phyloP scores from a whole-genome alignment of 2,888 invertebrate genomes.

The Scrobipalpa atriplicella region DNA sequence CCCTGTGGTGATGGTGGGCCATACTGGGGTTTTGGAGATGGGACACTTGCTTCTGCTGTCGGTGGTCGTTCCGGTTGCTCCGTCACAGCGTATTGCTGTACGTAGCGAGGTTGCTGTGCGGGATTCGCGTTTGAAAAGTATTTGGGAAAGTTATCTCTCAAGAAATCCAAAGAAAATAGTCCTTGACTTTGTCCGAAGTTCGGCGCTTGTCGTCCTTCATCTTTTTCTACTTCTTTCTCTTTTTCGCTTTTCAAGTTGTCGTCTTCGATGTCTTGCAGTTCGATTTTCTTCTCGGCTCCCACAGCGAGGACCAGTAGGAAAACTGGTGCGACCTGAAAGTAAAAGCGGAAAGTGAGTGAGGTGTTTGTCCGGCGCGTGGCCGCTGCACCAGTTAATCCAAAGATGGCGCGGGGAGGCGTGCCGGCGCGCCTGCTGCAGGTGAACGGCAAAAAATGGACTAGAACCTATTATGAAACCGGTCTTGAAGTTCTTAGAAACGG shows the following conservation, averaged over 20 bases:
- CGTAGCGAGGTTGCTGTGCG: constrained; percentile 59
- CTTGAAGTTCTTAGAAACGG: constrained; percentile 60
- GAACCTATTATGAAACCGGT: constrained; percentile 72
- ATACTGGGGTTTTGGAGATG: constrained; percentile 48
- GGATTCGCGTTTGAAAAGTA: constrained; percentile 57
- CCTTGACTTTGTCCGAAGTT: constrained; percentile 43
- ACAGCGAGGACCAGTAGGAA: constrained; percentile 62
- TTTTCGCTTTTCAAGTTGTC: constrained; percentile 86
- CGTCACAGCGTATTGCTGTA: constrained; percentile 73
- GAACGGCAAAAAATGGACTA: constrained; percentile 75
- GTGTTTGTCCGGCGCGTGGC: constrained; percentile 51
- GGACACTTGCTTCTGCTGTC: constrained; percentile 31
- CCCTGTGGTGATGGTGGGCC: constrained; percentile 39
- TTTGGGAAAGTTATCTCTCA: constrained; percentile 61
- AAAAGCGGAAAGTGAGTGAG: constrained; percentile 59
- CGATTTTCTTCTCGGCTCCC: constrained; percentile 84
- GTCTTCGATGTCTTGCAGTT: constrained; percentile 89
- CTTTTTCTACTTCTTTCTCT: constrained; percentile 58
- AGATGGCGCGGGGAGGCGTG: constrained; percentile 53
- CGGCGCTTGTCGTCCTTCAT: constrained; percentile 47
- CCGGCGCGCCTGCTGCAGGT: constrained; percentile 64
- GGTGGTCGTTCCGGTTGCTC: constrained; percentile 63
- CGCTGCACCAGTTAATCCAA: constrained; percentile 46
- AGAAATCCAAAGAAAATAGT: constrained; percentile 57
- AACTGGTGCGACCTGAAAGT: constrained; percentile 71